Evolutionary conservation across 2,797 vertebrate genomes (phyloP), one percentile per base, ranked within the genome.

Genomic region (Fistularia commersonii): DNA sequence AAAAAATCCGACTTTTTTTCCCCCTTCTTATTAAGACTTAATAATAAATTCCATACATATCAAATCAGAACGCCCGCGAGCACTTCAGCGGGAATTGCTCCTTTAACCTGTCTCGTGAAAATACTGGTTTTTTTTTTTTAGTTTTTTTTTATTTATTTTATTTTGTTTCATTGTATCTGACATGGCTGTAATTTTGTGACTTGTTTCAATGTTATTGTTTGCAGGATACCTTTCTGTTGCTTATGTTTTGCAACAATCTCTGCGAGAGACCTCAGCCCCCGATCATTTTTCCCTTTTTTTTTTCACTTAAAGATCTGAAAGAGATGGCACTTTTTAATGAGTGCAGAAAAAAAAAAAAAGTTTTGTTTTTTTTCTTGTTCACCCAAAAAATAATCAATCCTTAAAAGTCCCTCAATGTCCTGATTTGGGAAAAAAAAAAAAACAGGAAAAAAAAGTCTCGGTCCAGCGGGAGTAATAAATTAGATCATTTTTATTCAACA

Each of bases 401-500:
- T 54, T 48, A 56, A 69, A 66, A 45, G 59, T 53, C 58, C 57
- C 45, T 58, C 42, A 8, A 48, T 48, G 66, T 51, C 55, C 48
- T 48, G 43, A 38, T 66, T 57, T 47, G 40, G 33, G 5, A 71
- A 57, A 38, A 34, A 38, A 6, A 48, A 33, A 54, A 47, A 55
- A 36, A 23, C 23, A 35, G 35, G 37, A 47, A 50, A 35, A 43
- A 40, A 48, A 45, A 51, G 42, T 53, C 61, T 66, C 32, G 15
- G 10, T 57, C 60, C 23, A 4, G 37, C 46, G 49, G 66, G 57
- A 51, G 46, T 61, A 61, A 71, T 69, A 66, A 75, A 74, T 78
- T 11, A 57, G 69, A 76, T 82, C 14, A 73, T 79, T 79, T 77
- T 59, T 35, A 69, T 74, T 63, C 60, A 55, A 37, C 57, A 50